These are phyloP conservation scores for Cremastinae sp. DNA, from an alignment of 2,888 invertebrate species.

Conservation along the genomic window DNA sequence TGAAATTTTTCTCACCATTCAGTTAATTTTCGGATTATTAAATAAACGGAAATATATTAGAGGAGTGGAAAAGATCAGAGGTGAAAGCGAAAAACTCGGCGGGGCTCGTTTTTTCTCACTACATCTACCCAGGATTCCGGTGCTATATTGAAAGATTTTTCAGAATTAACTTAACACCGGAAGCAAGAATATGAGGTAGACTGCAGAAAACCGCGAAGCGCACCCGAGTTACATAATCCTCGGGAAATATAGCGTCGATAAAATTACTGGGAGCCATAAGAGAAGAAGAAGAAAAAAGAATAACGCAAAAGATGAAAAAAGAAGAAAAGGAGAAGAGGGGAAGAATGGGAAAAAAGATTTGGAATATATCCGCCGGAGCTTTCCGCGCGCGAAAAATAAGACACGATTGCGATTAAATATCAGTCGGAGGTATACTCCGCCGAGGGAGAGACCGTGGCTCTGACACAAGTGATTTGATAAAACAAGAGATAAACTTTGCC, in stretches of 20 bases:
- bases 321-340: conserved; percentile 14
- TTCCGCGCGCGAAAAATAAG: conserved; percentile 41
- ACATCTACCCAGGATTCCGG: conserved; percentile 19
- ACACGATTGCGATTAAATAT: conserved; percentile 47
- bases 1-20: background rate
- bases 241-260: conserved; percentile 55
- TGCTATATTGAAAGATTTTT: conserved; percentile 57
- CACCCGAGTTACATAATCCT: conserved; percentile 52
- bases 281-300: conserved; percentile 23
- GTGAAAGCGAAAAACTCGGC: background rate
- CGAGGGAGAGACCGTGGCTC: conserved; percentile 14
- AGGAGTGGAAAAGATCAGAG: background rate
- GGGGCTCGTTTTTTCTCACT: conserved; percentile 34
- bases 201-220: conserved; percentile 24
- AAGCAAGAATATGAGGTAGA: conserved; percentile 24
- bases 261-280: conserved; percentile 47
- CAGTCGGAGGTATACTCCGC: conserved; percentile 27
- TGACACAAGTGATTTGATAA: conserved; percentile 42
- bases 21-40: conserved; percentile 37
- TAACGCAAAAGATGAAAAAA: background rate
- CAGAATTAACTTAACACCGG: conserved; percentile 47
- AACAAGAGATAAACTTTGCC: conserved; percentile 40
- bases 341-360: conserved; percentile 1
- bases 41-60: conserved; percentile 11
- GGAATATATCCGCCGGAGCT: conserved; percentile 16